Evolutionary conservation across 2,797 vertebrate species (phyloP).

Genomic region (Lerista edwardsae): DNA sequence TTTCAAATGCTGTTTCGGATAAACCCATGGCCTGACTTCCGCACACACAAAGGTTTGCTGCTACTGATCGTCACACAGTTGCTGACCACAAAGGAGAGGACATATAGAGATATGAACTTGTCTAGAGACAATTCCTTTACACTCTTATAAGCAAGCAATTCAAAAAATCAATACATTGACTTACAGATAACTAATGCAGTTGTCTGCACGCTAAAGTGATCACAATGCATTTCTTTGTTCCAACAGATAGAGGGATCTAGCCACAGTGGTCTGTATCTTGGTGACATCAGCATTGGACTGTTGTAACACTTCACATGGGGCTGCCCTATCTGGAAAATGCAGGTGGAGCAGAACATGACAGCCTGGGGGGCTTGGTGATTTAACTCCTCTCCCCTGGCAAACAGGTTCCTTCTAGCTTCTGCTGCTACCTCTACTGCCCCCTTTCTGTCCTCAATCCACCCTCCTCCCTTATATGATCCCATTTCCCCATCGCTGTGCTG

Average conservation of each 20-base stretch:
- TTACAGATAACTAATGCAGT: constrained; percentile 53
- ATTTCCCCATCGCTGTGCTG: too few relatives aligned
- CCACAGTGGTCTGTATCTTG: too few relatives aligned
- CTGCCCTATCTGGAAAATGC: too few relatives aligned
- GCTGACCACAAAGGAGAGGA: constrained; percentile 13
- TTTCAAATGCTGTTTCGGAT: constrained; percentile 26
- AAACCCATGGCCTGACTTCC: neutral
- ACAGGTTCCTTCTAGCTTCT: too few relatives aligned
- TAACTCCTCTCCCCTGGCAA: too few relatives aligned
- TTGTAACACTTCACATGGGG: neutral
- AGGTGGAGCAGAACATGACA: neutral
- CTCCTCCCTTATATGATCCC: too few relatives aligned
- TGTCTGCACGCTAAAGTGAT: constrained; percentile 32
- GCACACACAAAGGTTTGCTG: constrained; percentile 17
- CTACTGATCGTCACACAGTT: constrained; percentile 10
- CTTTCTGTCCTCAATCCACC: too few relatives aligned
- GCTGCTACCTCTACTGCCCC: too few relatives aligned
- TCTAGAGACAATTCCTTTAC: constrained; percentile 28
- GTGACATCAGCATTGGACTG: too few relatives aligned
- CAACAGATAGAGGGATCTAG: constrained; percentile 17
- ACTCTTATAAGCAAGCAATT: constrained; percentile 55
- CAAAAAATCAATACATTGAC: constrained; percentile 50
- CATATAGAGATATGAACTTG: constrained; percentile 27
- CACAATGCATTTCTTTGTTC: constrained; percentile 30
- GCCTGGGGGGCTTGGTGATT: too few relatives aligned